Evolutionary conservation across 2,888 invertebrate genomes (phyloP), one percentile per base, ranked within the genome.

Genomic region (Diadegma fenestrale): DNA sequence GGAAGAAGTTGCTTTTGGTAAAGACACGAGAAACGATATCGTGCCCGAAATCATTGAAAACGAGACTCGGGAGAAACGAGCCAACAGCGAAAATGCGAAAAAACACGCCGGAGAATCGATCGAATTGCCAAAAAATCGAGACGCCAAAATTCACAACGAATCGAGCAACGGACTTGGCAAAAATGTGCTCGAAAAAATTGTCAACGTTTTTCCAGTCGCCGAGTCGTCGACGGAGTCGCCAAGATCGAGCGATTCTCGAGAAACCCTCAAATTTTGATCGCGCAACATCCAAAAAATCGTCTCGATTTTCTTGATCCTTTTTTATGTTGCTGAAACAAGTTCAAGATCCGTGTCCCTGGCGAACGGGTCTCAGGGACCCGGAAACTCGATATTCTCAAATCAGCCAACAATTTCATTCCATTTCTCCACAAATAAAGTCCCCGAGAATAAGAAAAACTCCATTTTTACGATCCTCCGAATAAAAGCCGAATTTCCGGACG

Each of bases 1-100:
- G 51, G 90, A 91, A 37, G 91, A 91, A 75, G 89, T 91, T 0
- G 91, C 91, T 14, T 91, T 91, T 43, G 91, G 91, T 58, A 78
- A 75, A 30, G 87, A 83, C 54, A 80, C 85, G 37, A 73, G 85
- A 72, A 75, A 83, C 72, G 86, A 87, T 63, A 51, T 79, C 45
- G 37, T 30, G 41, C 19, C 81, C 54, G 61, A 45, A 19, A n/a
- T 12, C 19, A 8, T 17, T 37, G 26, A 0, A 0, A 37, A 75
- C 37, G 77, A 85, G 58, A 33, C 19, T 1, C 69, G 79, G 10
- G 73, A 64, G 0, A 84, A 86, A 78, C 79, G 84, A 30, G 69
- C 66, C 12, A 37, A 68, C 54, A 33, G 19, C 22, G 22, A 43
- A 63, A 26, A 26, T 0, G 1, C 12, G 6, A 14, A 54, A 54